Percentiles rank a stretch among this genome's conserved stretches.
Evolutionary conservation across 2,797 vertebrate species (phyloP).

Genomic region (Xenops minutus): DNA sequence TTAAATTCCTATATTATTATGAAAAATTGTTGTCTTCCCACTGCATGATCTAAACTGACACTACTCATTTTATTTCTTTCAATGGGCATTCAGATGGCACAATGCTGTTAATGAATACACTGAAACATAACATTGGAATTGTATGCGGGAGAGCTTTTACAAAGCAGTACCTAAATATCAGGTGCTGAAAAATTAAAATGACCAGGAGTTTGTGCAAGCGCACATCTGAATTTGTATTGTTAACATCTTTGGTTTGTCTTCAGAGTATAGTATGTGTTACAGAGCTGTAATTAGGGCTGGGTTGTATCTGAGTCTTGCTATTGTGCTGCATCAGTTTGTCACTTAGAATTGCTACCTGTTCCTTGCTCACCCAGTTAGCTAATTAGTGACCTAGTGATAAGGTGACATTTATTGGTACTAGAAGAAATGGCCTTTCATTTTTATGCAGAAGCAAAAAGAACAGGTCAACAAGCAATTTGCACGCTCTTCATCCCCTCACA

Average conservation of each 20-base stretch:
- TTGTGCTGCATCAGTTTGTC: background rate
- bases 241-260: background rate
- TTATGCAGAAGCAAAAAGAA: background rate
- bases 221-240: background rate
- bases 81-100: background rate
- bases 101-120: background rate
- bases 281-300: conserved; percentile 27
- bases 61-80: background rate
- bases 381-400: conserved; percentile 35
- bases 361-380: background rate
- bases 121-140: background rate
- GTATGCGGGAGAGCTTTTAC: background rate
- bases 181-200: background rate
- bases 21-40: background rate
- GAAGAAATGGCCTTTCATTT: conserved; percentile 34
- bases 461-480: conserved; percentile 10
- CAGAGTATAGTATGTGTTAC: background rate
- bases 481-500: background rate
- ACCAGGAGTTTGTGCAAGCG: background rate
- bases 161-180: background rate
- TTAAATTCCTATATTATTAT: background rate
- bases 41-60: background rate
- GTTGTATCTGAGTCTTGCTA: background rate
- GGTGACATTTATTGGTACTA: background rate
- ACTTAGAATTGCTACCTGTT: conserved; percentile 10